Evolutionary conservation across 2,113 vertebrate species (phyloP), one percentile per base, ranked within the genome.

Genomic region (Motacilla tschutschensis): DNA sequence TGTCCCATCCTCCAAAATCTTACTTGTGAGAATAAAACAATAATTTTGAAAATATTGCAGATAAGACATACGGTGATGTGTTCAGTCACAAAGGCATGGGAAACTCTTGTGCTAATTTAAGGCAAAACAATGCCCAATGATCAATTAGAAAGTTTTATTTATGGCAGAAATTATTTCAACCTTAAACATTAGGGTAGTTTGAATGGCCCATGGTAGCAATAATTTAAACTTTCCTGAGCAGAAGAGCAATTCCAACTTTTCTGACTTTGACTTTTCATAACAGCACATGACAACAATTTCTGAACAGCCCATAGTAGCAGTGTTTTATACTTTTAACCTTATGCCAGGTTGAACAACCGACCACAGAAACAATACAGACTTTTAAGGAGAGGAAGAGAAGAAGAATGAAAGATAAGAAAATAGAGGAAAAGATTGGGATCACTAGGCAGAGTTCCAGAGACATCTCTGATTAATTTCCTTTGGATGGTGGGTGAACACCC

Each of bases 131-230:
- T 17, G 5, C 3, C 16, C 6, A 40, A 3, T 12, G 19, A 17
- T 35, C 9, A 12, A 17, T 29, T 31, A 26, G 9, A 53, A 59
- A 21, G 7, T 40, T 79, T 72, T 29, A 46, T 72, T 40, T 40
- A 53, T 2, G 3, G 6, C 8, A 79, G 11, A 5, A 72, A 14
- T 31, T 8, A 46, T 33, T 86, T 65, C 29, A 58, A 65, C 5
- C 15, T 46, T 72, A 59, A 58, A 29, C 5, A 19, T 40, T 51
- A 51, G 25, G 18, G 10, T 17, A 33, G 10, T 22, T 36, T 64
- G 36, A 63, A 24, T 0, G 1, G 8, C 12, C 22, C 10, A 14
- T 10, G 7, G 16, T 1, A 1, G 5, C 9, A 58, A 29, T 0
- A 0, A 58, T 29, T 38, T 38, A 44, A 69, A 28, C 11, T 14